These are phyloP conservation scores for Enteromius fasciolatus DNA, from an alignment of 2,797 vertebrate species.

Conservation along the genomic window DNA sequence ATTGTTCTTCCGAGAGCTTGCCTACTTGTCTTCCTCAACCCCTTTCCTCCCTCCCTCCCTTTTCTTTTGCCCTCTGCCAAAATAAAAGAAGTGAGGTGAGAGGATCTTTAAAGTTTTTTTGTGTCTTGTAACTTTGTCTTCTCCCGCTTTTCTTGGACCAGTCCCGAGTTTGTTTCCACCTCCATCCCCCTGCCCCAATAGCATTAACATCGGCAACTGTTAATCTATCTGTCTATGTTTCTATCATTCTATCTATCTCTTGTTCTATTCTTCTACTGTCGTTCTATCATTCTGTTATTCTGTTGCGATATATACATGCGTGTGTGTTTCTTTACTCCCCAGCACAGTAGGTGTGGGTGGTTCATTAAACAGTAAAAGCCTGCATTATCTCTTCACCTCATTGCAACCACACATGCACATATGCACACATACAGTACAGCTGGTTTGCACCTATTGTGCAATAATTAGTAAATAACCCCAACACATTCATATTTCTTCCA, in stretches of 20 bases:
- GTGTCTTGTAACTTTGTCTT: conserved; percentile 38
- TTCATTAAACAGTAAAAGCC: conserved; percentile 33
- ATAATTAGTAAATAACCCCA: conserved; percentile 47
- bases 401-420: conserved; percentile 32
- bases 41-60: conserved; percentile 37
- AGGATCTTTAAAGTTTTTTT: conserved; percentile 61
- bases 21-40: conserved; percentile 51
- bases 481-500: conserved; percentile 47
- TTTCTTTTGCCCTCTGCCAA: conserved; percentile 54
- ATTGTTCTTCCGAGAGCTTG: conserved; percentile 56
- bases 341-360: background rate
- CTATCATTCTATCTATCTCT: too few species aligned
- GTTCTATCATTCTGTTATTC: too few species aligned
- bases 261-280: too few species aligned
- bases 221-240: background rate
- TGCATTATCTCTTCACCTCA: conserved; percentile 35
- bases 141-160: conserved; percentile 27
- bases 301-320: background rate
- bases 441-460: conserved; percentile 27
- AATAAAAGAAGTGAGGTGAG: conserved; percentile 58
- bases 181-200: background rate
- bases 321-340: background rate
- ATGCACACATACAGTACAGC: background rate
- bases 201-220: background rate
- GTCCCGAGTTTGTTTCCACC: background rate